Evolutionary conservation across 2,888 invertebrate genomes (phyloP).

Genomic region (Anthrax anthrax): DNA sequence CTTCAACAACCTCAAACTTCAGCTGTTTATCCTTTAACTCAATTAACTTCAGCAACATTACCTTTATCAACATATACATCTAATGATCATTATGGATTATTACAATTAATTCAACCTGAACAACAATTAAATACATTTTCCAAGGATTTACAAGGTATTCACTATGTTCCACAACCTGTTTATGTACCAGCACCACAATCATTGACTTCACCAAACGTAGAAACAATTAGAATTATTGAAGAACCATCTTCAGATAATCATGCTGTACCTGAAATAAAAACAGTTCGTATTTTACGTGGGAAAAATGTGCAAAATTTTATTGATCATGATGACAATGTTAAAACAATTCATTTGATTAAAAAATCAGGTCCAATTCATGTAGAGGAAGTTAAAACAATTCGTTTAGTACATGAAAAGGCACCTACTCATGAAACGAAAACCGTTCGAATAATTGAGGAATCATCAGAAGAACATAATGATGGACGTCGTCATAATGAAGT

Average conservation of each 20-base stretch:
- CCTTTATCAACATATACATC: neutral
- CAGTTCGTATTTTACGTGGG: neutral
- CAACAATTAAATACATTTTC: too few relatives aligned
- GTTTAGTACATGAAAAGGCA: neutral
- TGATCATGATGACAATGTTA: too few relatives aligned
- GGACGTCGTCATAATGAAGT: neutral
- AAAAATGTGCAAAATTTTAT: neutral
- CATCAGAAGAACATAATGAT: neutral
- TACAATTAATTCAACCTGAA: neutral
- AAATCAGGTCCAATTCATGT: neutral
- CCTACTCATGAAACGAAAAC: neutral
- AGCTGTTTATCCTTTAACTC: too few relatives aligned
- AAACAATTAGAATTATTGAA: neutral
- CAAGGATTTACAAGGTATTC: too few relatives aligned
- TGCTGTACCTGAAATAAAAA: neutral
- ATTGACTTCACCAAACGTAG: too few relatives aligned
- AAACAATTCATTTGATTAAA: neutral
- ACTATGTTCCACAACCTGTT: neutral
- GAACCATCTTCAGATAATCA: constrained; percentile 2
- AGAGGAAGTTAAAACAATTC: constrained; percentile 1
- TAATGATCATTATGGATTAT: neutral
- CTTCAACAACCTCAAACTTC: neutral
- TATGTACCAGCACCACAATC: neutral
- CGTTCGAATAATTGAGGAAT: neutral
- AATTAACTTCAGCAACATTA: neutral